These are phyloP conservation scores for Podilymbus podiceps DNA, from an alignment of 2,113 vertebrate species.

Conservation along the genomic window DNA sequence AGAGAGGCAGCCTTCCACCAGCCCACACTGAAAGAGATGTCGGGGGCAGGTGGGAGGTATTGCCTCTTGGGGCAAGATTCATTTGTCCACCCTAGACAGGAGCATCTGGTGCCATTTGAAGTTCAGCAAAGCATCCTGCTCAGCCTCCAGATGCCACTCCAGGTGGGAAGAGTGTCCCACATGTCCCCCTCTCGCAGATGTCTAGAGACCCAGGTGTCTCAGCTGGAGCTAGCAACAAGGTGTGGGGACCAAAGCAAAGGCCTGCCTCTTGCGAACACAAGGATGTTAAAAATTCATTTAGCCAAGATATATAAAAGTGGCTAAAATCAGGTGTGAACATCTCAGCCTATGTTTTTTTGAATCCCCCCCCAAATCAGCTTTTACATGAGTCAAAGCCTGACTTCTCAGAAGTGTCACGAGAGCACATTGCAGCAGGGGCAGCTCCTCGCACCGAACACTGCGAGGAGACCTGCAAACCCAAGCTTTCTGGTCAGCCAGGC, in stretches of 20 bases:
- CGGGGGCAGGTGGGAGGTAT: background rate
- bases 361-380: background rate
- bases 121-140: background rate
- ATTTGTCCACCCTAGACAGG: background rate
- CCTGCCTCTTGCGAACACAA: background rate
- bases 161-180: background rate
- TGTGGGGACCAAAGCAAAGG: background rate
- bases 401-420: background rate
- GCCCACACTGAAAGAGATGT: background rate
- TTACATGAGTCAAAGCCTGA: background rate
- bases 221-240: background rate
- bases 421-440: background rate
- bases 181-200: background rate
- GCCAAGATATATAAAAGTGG: background rate
- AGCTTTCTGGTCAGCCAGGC: background rate
- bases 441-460: accelerated
- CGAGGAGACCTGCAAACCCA: background rate
- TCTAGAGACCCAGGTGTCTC: background rate
- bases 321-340: background rate
- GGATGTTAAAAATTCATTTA: background rate
- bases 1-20: background rate
- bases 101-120: background rate
- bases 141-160: background rate
- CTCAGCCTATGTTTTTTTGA: background rate
- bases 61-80: background rate